Evolutionary conservation across 1,140 invertebrate species (phyloP).

Genomic region (Acarapis woodi): DNA sequence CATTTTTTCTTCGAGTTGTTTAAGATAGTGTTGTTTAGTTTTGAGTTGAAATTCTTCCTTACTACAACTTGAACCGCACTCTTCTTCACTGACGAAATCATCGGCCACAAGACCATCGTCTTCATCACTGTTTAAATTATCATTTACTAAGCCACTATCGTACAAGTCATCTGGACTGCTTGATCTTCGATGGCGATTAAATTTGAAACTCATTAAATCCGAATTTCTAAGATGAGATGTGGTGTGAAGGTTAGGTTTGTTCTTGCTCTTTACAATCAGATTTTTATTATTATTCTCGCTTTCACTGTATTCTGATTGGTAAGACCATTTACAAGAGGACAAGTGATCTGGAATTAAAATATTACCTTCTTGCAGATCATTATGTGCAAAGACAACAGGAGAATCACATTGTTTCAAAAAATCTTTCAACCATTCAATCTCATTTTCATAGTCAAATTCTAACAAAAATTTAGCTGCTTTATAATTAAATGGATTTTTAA

Average conservation of each 20-base stretch:
- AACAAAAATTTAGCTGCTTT: too few relatives aligned
- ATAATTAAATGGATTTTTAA: too few relatives aligned
- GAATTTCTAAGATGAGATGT: too few relatives aligned
- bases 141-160: neutral
- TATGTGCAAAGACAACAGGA: constrained; percentile 84
- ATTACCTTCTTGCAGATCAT: constrained; percentile 78
- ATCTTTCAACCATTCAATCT: constrained; percentile 30
- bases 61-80: too few relatives aligned
- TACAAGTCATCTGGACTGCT: neutral
- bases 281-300: neutral
- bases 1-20: constrained; percentile 21
- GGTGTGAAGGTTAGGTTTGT: too few relatives aligned
- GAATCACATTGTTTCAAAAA: constrained; percentile 21
- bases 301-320: neutral
- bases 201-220: too few relatives aligned
- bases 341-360: constrained; percentile 20
- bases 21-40: neutral
- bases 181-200: too few relatives aligned
- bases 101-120: neutral
- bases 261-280: neutral
- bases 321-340: constrained; percentile 16
- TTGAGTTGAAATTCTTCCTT: neutral
- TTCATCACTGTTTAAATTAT: neutral
- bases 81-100: too few relatives aligned
- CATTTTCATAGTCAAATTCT: constrained; percentile 27